Conservation (phyloP, 2,888 invertebrate genomes). For the Spodoptera littoralis region DNA sequence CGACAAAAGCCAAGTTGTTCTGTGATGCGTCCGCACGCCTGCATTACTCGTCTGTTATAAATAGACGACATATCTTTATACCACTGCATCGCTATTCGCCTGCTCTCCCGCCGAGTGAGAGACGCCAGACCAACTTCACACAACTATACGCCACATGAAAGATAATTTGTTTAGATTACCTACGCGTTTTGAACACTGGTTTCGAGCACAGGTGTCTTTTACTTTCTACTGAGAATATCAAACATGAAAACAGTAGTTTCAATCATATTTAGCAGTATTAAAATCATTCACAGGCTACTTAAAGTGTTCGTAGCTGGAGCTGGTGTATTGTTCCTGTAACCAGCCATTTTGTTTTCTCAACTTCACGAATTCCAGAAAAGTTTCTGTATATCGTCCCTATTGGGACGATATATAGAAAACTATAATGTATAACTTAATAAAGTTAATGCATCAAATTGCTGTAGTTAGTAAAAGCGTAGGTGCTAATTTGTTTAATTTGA, state of each 20-base stretch:
- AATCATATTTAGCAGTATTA: slow-evolving; percentile 1
- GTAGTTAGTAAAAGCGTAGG: no score
- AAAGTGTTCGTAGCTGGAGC: no score
- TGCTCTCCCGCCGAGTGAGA: slow-evolving; percentile 85
- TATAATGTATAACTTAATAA: no score
- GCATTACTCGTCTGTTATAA: slow-evolving; percentile 82
- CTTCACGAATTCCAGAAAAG: no score
- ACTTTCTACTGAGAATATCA: slow-evolving; percentile 46
- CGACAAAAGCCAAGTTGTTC: slow-evolving; percentile 72
- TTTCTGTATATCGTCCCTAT: no score
- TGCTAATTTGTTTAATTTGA: not conserved
- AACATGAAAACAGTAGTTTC: slow-evolving; percentile 31
- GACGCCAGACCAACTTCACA: slow-evolving; percentile 74
- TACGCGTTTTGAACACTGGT: slow-evolving; percentile 59
- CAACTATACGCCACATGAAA: slow-evolving; percentile 62
- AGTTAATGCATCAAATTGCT: no score
- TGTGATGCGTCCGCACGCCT: slow-evolving; percentile 75
- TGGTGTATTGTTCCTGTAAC: no score
- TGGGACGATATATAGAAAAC: no score
- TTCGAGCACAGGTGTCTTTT: slow-evolving; percentile 53
- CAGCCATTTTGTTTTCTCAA: no score
- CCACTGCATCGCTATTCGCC: slow-evolving; percentile 74
- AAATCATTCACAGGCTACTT: no score
- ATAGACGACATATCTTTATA: slow-evolving; percentile 85
- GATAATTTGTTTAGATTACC: slow-evolving; percentile 74